Base-by-base conservation (phyloP, 2,888 invertebrate genomes). In the Eucera pruinosa region DNA sequence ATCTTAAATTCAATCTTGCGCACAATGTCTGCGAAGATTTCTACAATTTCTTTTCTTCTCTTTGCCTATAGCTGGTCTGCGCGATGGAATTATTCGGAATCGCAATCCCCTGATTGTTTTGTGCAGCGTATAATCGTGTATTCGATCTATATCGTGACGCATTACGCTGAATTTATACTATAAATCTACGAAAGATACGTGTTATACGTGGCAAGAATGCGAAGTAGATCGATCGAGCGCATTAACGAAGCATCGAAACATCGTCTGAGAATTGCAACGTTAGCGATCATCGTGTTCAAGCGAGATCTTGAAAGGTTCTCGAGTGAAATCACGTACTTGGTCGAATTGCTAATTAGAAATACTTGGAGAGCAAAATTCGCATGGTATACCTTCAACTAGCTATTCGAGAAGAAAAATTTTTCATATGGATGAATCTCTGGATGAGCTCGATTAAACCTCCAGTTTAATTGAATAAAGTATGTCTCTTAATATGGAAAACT, bases 381-480 rank as follows among this genome's bases (percentile, higher is more conserved):
- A 25, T 18, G 23, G 36, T 15, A 6, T 45, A 54, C 54, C 52
- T 13, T 20, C 52, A 54, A 61, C 54, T 54, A 64, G 45, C 64
- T 47, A 45, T 27, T 71, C 50, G 23, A 74, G 64, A 39, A 52
- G 50, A 58, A 71, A 43, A 61, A 41, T 45, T 45, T 55, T 60
- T 73, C 43, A 27, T n/a, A 36, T 36, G 55, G 50, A 67, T 65
- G 66, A 57, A 41, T 15, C 33, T n/a, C 4, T 36, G 36, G 30
- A 36, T 36, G 36, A 36, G 11, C 36, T 39, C 25, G 43, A 68
- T 67, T 33, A 36, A 67, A 43, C n/a, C 20, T 41, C 39, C 39
- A 33, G 25, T 54, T 36, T 33, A 52, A 68, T 58, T 54, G 60
- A 57, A 62, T 39, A n/a, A n/a, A n/a, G n/a, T n/a, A n/a, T 36